Percentiles rank a stretch among this genome's conserved stretches.
These are phyloP conservation scores for Globodera ellingtonae DNA, from an alignment of 1,140 invertebrate species.

Conservation along the genomic window DNA sequence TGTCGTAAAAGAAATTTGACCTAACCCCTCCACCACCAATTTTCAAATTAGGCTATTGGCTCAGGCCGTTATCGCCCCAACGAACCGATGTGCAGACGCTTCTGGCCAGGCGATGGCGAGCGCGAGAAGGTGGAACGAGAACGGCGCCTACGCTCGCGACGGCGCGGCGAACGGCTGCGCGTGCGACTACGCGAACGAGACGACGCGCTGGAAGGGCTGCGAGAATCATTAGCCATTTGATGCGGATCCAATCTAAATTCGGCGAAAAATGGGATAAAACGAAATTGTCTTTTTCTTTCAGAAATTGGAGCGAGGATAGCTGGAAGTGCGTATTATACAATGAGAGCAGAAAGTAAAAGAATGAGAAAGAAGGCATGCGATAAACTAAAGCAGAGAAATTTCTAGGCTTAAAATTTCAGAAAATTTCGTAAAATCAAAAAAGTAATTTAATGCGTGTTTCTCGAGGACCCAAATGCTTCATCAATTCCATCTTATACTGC, in stretches of 20 bases:
- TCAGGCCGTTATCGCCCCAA: too few species aligned
- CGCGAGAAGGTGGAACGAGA: conserved; percentile 33
- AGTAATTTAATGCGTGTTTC: too few species aligned
- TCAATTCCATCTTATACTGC: neutral
- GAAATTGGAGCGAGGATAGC: too few species aligned
- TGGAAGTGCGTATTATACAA: too few species aligned
- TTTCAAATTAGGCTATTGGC: too few species aligned
- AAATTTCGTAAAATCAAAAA: too few species aligned
- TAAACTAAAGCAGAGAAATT: neutral
- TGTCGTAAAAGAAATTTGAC: neutral
- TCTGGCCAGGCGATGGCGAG: conserved; percentile 30
- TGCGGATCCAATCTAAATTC: neutral
- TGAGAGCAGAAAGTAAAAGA: too few species aligned
- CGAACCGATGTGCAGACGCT: conserved; percentile 39
- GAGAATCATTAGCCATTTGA: conserved; percentile 21
- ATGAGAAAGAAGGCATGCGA: too few species aligned
- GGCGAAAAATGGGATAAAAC: neutral
- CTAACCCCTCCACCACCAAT: neutral
- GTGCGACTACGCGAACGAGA: conserved; percentile 1
- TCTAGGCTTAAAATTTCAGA: too few species aligned
- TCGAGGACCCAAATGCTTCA: too few species aligned
- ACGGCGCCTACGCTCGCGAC: conserved; percentile 4
- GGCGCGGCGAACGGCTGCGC: conserved; percentile 5
- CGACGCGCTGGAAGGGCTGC: neutral
- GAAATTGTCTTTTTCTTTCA: too few species aligned